Evolutionary conservation across 2,797 vertebrate species (phyloP).

Genomic region (Microcaecilia unicolor): DNA sequence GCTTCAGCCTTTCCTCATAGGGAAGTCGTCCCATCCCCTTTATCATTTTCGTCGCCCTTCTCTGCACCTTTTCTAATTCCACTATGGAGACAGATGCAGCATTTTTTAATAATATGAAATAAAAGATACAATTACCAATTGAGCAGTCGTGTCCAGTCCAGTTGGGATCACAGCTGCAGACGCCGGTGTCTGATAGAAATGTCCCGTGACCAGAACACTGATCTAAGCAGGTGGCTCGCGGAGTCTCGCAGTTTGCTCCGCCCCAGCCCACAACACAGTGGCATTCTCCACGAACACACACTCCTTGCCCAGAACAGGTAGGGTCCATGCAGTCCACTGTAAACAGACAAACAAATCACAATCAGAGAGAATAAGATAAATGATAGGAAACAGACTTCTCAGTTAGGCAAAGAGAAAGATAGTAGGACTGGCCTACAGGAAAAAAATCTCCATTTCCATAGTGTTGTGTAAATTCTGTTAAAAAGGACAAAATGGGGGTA

Average conservation of each 20-base stretch:
- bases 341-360: too few relatives aligned
- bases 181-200: constrained; percentile 76
- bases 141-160: constrained; percentile 94
- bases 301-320: constrained; percentile 85
- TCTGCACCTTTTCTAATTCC: too few relatives aligned
- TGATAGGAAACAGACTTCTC: constrained; percentile 2
- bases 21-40: too few relatives aligned
- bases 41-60: too few relatives aligned
- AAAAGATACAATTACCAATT: constrained; percentile 73
- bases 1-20: too few relatives aligned
- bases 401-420: not conserved
- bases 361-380: constrained; percentile 11
- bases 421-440: constrained; percentile 7
- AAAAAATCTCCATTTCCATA: not conserved
- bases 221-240: constrained; percentile 88
- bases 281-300: constrained; percentile 91
- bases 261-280: constrained; percentile 96
- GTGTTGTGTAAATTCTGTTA: too few relatives aligned
- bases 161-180: constrained; percentile 90
- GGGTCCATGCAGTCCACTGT: constrained; percentile 96
- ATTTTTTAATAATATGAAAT: too few relatives aligned
- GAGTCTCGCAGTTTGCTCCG: constrained; percentile 82
- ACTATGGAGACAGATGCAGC: too few relatives aligned
- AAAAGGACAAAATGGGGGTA: too few relatives aligned
- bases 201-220: constrained; percentile 93